Percentiles rank a stretch among this genome's conserved stretches.
phyloP scores from a whole-genome alignment of 2,888 invertebrate genomes.

The Sympetrum striolatum region DNA sequence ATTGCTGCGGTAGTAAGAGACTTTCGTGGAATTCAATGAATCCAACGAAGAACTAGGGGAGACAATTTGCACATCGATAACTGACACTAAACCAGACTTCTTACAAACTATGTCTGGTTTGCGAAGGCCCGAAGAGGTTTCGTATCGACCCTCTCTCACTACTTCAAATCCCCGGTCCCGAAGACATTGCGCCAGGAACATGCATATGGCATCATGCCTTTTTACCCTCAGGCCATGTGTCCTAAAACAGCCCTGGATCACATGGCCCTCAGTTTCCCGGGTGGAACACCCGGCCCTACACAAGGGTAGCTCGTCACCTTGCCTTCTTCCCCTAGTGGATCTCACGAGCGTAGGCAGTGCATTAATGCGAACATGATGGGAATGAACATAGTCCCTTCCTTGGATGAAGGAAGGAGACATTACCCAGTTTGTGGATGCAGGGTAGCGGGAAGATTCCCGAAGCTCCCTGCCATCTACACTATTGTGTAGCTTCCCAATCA shows the following conservation, averaged over 20 bases:
- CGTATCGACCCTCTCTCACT: not conserved
- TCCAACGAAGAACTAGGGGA: not conserved
- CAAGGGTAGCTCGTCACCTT: not conserved
- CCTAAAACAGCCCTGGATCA: slow-evolving; percentile 55
- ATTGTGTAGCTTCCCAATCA: not conserved
- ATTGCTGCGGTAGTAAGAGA: not conserved
- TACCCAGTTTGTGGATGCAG: slow-evolving; percentile 44
- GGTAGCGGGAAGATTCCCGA: slow-evolving; percentile 52
- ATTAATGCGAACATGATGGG: slow-evolving; percentile 53
- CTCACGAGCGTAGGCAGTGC: slow-evolving; percentile 53
- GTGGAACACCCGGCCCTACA: slow-evolving; percentile 55
- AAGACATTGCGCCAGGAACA: too few relatives aligned
- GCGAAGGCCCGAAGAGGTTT: not conserved
- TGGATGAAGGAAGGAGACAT: not conserved
- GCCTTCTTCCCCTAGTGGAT: slow-evolving; percentile 51
- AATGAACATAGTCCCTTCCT: too few relatives aligned
- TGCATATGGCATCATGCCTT: slow-evolving; percentile 55
- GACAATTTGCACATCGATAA: not conserved
- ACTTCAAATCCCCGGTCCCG: not conserved
- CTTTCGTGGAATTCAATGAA: not conserved
- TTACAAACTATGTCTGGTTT: not conserved
- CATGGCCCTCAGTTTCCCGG: slow-evolving; percentile 54
- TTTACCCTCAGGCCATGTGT: too few relatives aligned
- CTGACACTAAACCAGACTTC: not conserved
- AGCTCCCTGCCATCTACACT: slow-evolving; percentile 54